Conservation (phyloP, 30 jellyfish, hydroid and myxozoan species). For the Cassiopea xamachana region DNA sequence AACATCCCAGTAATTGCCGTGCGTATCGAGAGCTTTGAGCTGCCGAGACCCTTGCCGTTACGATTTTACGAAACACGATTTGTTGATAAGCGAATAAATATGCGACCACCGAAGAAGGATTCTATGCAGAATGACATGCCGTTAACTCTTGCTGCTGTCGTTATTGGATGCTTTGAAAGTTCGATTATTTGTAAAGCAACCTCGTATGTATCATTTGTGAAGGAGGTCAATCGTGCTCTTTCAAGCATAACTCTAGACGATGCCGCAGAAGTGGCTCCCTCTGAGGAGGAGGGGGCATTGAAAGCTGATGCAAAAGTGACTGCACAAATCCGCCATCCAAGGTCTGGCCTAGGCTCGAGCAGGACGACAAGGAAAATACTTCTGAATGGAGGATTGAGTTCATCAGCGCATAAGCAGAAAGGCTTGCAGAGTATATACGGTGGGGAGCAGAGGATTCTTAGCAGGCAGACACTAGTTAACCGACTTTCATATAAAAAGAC, state of each 20-base stretch:
- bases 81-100: conserved; percentile 43
- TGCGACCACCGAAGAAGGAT: not conserved
- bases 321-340: not conserved
- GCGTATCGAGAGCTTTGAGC: conserved; percentile 59
- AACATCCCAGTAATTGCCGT: conserved; percentile 87
- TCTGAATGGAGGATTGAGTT: not conserved
- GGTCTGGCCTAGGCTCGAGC: conserved; percentile 4
- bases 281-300: conserved; percentile 54
- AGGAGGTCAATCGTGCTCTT: conserved; percentile 28
- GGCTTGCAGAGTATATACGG: conserved; percentile 45
- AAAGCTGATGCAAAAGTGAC: not conserved
- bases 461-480: conserved; percentile 12
- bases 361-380: not conserved
- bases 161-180: conserved; percentile 29
- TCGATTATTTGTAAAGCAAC: conserved; percentile 24
- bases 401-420: conserved; percentile 23
- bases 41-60: conserved; percentile 75
- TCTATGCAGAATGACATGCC: conserved; percentile 7
- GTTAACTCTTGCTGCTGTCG: conserved; percentile 53
- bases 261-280: conserved; percentile 27
- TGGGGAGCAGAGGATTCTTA: conserved; percentile 21
- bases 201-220: conserved; percentile 23
- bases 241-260: conserved; percentile 6
- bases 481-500: conserved; percentile 26
- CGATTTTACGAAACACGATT: conserved; percentile 78